phyloP scores from a whole-genome alignment of 2,888 invertebrate species.

The Xiphydria camelus region DNA sequence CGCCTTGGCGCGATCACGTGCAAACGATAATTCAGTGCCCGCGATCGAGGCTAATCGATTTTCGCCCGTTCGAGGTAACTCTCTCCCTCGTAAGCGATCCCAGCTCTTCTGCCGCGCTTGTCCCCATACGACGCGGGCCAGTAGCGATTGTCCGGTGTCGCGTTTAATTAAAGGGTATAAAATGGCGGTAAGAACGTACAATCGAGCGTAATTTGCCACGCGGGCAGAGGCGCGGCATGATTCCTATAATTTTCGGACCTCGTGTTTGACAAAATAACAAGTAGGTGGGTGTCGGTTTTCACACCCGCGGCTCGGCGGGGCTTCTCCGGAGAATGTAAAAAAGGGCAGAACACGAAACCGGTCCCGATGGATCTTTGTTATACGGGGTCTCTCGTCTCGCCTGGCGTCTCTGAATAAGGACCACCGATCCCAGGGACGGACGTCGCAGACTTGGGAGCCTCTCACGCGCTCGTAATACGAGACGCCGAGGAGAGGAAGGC shows the following conservation, averaged over 20 bases:
- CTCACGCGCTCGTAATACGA: too few species aligned
- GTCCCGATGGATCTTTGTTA: slow-evolving; percentile 56
- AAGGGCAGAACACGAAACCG: slow-evolving; percentile 53
- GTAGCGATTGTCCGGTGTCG: slow-evolving; percentile 32
- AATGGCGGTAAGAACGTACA: slow-evolving; percentile 32
- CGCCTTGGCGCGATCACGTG: too few species aligned
- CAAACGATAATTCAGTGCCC: too few species aligned
- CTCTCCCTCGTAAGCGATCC: too few species aligned
- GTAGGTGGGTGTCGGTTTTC: slow-evolving; percentile 58
- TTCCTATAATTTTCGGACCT: slow-evolving; percentile 48
- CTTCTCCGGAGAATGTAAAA: slow-evolving; percentile 49
- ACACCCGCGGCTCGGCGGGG: slow-evolving; percentile 54
- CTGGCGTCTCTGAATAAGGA: slow-evolving; percentile 31
- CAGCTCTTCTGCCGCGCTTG: too few species aligned
- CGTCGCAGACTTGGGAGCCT: too few species aligned
- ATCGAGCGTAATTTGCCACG: slow-evolving; percentile 35
- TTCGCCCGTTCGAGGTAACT: too few species aligned
- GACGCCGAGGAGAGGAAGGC: too few species aligned
- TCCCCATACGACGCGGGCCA: too few species aligned
- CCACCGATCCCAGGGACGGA: slow-evolving; percentile 33
- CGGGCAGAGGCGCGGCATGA: slow-evolving; percentile 28
- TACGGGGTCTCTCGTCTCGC: slow-evolving; percentile 26
- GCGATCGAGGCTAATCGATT: too few species aligned
- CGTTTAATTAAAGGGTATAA: slow-evolving; percentile 42
- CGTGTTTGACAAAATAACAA: slow-evolving; percentile 55